phyloP scores from a whole-genome alignment of 2,888 invertebrate species.

The Psylliodes chrysocephalus region DNA sequence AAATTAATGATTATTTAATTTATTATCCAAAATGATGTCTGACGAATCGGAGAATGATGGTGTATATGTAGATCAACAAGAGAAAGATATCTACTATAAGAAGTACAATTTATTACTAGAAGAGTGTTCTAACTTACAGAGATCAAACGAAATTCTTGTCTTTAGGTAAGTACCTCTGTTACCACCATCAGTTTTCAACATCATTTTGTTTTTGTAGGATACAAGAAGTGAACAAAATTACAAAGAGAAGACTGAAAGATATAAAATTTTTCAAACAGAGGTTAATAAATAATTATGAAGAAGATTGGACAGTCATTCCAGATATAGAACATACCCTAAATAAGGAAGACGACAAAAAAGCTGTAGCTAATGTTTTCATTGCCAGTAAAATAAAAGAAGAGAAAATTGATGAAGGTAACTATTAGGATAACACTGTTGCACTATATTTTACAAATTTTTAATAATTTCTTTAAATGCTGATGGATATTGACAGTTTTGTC shows the following conservation, averaged over 20 bases:
- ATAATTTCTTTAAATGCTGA: no score
- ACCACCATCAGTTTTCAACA: background rate
- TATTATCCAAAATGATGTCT: conserved; percentile 64
- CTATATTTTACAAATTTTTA: no score
- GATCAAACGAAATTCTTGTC: conserved; percentile 80
- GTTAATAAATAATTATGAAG: conserved; percentile 75
- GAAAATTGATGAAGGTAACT: conserved; percentile 50
- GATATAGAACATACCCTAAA: conserved; percentile 51
- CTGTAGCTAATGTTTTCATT: conserved; percentile 51
- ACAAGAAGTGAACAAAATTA: conserved; percentile 76
- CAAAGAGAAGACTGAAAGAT: conserved; percentile 75
- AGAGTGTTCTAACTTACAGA: conserved; percentile 79
- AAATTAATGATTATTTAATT: background rate
- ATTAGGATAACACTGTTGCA: no score
- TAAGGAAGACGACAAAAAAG: conserved; percentile 68
- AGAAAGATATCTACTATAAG: conserved; percentile 76
- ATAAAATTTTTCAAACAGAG: conserved; percentile 75
- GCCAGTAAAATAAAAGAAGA: conserved; percentile 59
- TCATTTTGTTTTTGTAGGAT: conserved; percentile 64
- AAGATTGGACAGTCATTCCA: conserved; percentile 69
- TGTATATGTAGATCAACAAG: conserved; percentile 64
- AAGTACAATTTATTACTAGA: conserved; percentile 79
- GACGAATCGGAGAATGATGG: conserved; percentile 71
- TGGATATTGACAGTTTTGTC: no score
- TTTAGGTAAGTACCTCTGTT: conserved; percentile 68